A percentile compares a stretch with the other conserved stretches of the same genome.
Evolutionary conservation across 2,888 invertebrate species (phyloP).

Genomic region (Serripes groenlandicus): DNA sequence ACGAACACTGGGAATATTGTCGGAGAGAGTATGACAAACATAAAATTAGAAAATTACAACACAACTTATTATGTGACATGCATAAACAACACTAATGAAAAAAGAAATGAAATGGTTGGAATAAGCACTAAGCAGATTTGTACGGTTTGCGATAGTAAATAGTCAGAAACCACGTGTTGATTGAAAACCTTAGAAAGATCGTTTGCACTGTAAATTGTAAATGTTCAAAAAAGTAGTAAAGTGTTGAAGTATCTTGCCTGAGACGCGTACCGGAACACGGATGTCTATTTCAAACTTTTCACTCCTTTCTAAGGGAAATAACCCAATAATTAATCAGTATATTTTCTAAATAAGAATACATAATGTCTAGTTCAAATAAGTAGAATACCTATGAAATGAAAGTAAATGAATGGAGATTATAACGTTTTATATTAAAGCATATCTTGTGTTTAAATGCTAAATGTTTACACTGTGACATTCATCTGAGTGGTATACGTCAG

Average conservation of each 20-base stretch:
- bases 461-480: too few relatives aligned
- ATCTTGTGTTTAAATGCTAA: too few relatives aligned
- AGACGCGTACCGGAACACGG: conserved; percentile 51
- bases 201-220: conserved; percentile 12
- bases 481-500: too few relatives aligned
- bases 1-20: too few relatives aligned
- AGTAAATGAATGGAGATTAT: too few relatives aligned
- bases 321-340: conserved; percentile 3
- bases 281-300: conserved; percentile 38
- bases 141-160: conserved; percentile 11
- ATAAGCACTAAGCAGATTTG: neutral
- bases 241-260: conserved; percentile 59
- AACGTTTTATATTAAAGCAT: too few relatives aligned
- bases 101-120: too few relatives aligned
- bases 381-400: too few relatives aligned
- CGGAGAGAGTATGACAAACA: too few relatives aligned
- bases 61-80: too few relatives aligned
- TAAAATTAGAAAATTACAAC: too few relatives aligned
- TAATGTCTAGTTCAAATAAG: neutral
- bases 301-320: conserved; percentile 14
- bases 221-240: conserved; percentile 20
- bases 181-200: conserved; percentile 17
- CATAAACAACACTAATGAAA: too few relatives aligned
- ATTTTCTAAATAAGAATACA: neutral
- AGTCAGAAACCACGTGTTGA: neutral